phyloP scores from a whole-genome alignment of 2,888 invertebrate species.

The Meloe dianella region DNA sequence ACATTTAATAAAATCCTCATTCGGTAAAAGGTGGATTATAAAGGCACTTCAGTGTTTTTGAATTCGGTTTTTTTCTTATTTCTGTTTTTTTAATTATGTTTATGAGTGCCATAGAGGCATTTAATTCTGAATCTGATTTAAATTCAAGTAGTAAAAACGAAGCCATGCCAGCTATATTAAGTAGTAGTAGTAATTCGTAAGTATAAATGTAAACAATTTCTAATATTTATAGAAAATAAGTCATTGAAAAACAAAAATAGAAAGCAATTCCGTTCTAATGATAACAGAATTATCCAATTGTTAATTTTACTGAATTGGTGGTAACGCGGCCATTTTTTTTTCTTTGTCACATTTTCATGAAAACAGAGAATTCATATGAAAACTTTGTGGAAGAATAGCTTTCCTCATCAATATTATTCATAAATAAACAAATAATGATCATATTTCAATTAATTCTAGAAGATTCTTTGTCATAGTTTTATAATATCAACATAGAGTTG shows the following conservation, averaged over 20 bases:
- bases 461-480: background rate
- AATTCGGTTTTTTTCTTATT: slow-evolving; percentile 35
- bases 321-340: too few species aligned
- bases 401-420: too few species aligned
- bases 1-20: slow-evolving; percentile 25
- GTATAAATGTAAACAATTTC: slow-evolving; percentile 39
- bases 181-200: slow-evolving; percentile 56
- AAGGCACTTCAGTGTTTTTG: slow-evolving; percentile 22
- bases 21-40: slow-evolving; percentile 15
- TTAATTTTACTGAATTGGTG: too few species aligned
- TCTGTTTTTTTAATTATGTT: slow-evolving; percentile 58
- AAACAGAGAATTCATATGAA: too few species aligned
- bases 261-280: too few species aligned
- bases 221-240: too few species aligned
- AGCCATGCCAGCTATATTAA: slow-evolving; percentile 59
- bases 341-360: too few species aligned
- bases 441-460: background rate
- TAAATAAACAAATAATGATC: too few species aligned
- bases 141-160: slow-evolving; percentile 51
- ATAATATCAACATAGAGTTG: background rate
- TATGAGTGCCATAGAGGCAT: slow-evolving; percentile 58
- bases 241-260: background rate
- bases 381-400: too few species aligned
- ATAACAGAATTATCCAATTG: too few species aligned
- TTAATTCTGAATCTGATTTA: slow-evolving; percentile 54